Percentiles rank a stretch among this genome's conserved stretches.
Conservation (phyloP, 64 coral and sea anemone genomes). For the Montipora foliosa region DNA sequence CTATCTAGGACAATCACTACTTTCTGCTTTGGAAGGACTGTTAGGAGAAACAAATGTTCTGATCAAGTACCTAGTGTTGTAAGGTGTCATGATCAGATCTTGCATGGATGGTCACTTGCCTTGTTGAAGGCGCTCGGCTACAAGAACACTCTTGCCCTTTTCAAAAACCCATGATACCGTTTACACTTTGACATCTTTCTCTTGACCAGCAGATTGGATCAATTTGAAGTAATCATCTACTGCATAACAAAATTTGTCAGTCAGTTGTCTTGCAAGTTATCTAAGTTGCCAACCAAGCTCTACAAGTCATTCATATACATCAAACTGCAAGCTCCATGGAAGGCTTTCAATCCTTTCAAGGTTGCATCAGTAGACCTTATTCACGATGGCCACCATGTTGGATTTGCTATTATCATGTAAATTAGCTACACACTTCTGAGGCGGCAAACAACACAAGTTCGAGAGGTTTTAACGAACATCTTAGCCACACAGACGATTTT, state of each 20-base stretch:
- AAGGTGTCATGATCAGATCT: slow-evolving; percentile 57
- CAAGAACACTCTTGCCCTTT: slow-evolving; percentile 30
- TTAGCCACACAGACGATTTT: too few species aligned
- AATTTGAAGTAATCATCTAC: slow-evolving; percentile 65
- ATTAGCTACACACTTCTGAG: too few species aligned
- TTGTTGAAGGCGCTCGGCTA: slow-evolving; percentile 62
- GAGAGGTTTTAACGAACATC: too few species aligned
- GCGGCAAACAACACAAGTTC: too few species aligned
- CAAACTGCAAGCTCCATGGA: too few species aligned
- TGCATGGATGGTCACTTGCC: slow-evolving; percentile 17
- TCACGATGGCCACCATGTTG: too few species aligned
- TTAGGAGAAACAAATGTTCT: slow-evolving; percentile 62
- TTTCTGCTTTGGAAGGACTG: slow-evolving; percentile 72
- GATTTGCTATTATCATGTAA: too few species aligned
- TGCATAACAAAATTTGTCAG: slow-evolving; percentile 75
- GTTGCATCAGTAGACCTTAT: too few species aligned
- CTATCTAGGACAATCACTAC: slow-evolving; percentile 66
- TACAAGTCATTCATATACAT: neutral
- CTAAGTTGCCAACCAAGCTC: neutral
- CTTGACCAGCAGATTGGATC: slow-evolving; percentile 70
- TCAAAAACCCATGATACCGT: slow-evolving; percentile 75
- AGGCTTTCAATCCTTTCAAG: too few species aligned
- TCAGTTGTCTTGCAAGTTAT: slow-evolving; percentile 38
- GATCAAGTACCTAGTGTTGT: slow-evolving; percentile 36
- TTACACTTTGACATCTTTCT: slow-evolving; percentile 69